A percentile compares a stretch with the other conserved stretches of the same genome.
phyloP scores from a whole-genome alignment of 2,888 invertebrate genomes.

The Idaea dimidiata region DNA sequence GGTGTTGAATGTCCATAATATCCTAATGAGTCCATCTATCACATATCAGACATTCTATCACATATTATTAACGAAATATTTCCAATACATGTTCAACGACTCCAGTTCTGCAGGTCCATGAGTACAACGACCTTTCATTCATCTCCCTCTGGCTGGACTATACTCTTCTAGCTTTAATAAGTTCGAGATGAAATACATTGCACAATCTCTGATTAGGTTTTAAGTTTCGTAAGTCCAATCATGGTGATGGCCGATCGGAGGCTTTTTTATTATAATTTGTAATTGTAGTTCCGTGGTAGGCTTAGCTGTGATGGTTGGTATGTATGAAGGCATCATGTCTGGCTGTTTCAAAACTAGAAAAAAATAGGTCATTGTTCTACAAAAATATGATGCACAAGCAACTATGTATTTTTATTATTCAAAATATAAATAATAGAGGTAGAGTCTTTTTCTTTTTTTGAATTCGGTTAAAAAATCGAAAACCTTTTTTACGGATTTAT shows the following conservation, averaged over 20 bases:
- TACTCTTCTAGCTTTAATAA: not conserved
- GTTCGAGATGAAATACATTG: not conserved
- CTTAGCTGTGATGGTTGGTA: not conserved
- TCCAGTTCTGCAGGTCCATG: not conserved
- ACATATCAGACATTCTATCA: too few species aligned
- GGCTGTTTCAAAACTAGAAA: too few species aligned
- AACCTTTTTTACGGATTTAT: not conserved
- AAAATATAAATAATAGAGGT: too few species aligned
- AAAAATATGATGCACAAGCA: too few species aligned
- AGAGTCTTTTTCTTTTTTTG: too few species aligned
- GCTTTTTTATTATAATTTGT: not conserved
- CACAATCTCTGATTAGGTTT: not conserved
- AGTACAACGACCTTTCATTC: not conserved
- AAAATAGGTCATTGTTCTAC: too few species aligned
- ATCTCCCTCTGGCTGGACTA: not conserved
- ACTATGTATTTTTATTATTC: too few species aligned
- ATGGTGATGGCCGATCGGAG: not conserved
- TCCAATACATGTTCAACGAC: not conserved
- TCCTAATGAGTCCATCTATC: not conserved
- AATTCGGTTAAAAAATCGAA: too few species aligned
- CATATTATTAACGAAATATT: not conserved
- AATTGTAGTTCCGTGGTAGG: not conserved
- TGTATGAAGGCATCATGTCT: not conserved
- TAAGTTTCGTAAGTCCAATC: not conserved
- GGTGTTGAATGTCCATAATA: not conserved